phyloP scores from a whole-genome alignment of 2,888 invertebrate genomes.

The Reticulitermes lucifugus region DNA sequence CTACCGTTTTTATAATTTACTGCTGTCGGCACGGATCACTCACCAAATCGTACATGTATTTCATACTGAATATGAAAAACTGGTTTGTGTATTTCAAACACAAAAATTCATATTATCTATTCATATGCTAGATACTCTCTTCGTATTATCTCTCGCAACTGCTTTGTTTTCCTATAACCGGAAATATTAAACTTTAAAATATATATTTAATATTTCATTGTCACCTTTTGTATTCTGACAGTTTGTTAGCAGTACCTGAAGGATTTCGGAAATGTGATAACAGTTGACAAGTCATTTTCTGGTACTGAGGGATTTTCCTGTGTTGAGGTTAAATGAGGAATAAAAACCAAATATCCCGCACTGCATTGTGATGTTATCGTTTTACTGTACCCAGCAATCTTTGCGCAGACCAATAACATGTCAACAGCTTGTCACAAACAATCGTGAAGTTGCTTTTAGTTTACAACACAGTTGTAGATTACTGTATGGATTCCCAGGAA shows the following conservation, averaged over 20 bases:
- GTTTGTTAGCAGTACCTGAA: not conserved
- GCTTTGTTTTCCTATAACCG: not conserved
- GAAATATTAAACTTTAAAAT: not conserved
- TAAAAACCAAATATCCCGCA: not conserved
- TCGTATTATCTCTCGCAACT: not conserved
- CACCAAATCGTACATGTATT: too few species aligned
- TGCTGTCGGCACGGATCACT: not conserved
- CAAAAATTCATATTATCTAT: not conserved
- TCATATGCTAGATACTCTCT: not conserved
- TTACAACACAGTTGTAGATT: not conserved
- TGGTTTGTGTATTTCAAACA: not conserved
- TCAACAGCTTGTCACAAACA: conserved; percentile 11
- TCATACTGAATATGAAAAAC: too few species aligned
- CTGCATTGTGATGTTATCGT: not conserved
- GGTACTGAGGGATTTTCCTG: not conserved
- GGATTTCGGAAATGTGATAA: not conserved
- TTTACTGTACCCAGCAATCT: not conserved
- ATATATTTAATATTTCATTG: not conserved
- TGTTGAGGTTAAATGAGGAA: not conserved
- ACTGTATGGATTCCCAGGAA: not conserved
- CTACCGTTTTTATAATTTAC: not conserved
- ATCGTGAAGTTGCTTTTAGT: not conserved
- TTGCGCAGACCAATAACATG: conserved; percentile 1
- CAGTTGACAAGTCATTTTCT: not conserved
- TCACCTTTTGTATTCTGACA: conserved; percentile 1